Evolutionary conservation across 2,113 vertebrate species (phyloP), one percentile per base, ranked within the genome.

Genomic region (Hemibagrus wyckioides): DNA sequence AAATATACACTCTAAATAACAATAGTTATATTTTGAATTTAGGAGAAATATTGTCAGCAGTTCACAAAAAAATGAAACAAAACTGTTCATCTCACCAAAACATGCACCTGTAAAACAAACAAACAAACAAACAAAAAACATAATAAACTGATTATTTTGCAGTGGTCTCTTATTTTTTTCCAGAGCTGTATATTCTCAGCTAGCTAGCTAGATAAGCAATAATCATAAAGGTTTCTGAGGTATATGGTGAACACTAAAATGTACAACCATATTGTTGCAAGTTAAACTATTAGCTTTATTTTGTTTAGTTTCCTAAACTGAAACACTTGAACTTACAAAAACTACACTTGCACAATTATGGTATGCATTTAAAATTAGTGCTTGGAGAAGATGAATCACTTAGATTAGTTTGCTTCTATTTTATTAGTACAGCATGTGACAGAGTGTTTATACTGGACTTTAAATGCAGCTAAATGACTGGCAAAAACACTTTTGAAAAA

Each of bases 221-320:
- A 23, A 57, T 33, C 6, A 33, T 56, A 82, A 88, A 50, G 82
- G 88, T 86, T 92, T 93, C 92, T 95, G 95, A 96, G 95, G 95
- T 96, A 95, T 95, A 94, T 94, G 91, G 87, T 93, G 90, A 93
- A 86, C 56, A 69, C 79, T 81, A 61, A 89, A 89, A 67, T 77
- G 83, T 85, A 85, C 77, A 56, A 80, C 63, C 48, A 33, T 33
- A 33, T 13, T 67, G n/a, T 67, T 63, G 11, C 10, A 63, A 3
- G 10, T 63, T n/a, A n/a, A 30, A 30, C 61, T 63, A 14, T 63
- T n/a, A n/a, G n/a, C n/a, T 73, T 13, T 48, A 28, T 44, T 10
- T 44, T 25, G 21, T 44, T 44, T 44, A 25, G 39, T 44, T 39
- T 71, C 7, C 52, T 39, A 71, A 71, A 23, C 36, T 75, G 39